phyloP scores from a whole-genome alignment of 2,888 invertebrate species.

The Gortyna flavago region DNA sequence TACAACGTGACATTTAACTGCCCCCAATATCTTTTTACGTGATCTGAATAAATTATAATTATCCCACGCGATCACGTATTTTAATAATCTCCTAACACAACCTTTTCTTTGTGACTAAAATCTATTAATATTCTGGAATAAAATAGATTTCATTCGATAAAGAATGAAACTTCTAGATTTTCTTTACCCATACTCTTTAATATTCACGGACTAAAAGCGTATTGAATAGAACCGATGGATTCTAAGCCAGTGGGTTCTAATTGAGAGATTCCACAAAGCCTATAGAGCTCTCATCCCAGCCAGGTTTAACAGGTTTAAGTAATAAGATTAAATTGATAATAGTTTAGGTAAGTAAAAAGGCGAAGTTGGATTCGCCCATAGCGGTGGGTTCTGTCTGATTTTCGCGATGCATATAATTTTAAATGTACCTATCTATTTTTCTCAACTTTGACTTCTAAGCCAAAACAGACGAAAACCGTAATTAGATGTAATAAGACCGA shows the following conservation, averaged over 20 bases:
- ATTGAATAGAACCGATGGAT: constrained; percentile 11
- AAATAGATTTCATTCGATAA: constrained; percentile 6
- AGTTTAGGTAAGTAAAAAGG: not conserved
- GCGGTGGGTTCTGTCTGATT: not conserved
- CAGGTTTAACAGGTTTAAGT: constrained; percentile 27
- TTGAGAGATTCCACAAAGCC: constrained; percentile 44
- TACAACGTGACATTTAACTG: constrained; percentile 13
- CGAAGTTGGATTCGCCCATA: not conserved
- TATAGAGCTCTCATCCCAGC: constrained; percentile 19
- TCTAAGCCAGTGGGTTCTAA: constrained; percentile 24
- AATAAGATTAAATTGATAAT: constrained; percentile 15
- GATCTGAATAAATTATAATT: constrained; percentile 28
- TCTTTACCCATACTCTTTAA: constrained; percentile 34
- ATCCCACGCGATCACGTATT: constrained; percentile 17
- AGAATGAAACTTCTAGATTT: constrained; percentile 25
- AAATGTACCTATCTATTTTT: not conserved
- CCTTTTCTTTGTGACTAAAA: constrained; percentile 22
- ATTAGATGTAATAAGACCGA: not conserved
- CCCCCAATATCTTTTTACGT: not conserved
- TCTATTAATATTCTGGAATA: constrained; percentile 16
- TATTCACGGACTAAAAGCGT: constrained; percentile 33
- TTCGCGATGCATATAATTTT: not conserved
- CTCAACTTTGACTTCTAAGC: not conserved
- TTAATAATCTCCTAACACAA: constrained; percentile 11
- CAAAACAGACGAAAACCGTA: not conserved